Evolutionary conservation across 2,888 invertebrate genomes (phyloP), one percentile per base, ranked within the genome.

Genomic region (Trachelus tabidus): DNA sequence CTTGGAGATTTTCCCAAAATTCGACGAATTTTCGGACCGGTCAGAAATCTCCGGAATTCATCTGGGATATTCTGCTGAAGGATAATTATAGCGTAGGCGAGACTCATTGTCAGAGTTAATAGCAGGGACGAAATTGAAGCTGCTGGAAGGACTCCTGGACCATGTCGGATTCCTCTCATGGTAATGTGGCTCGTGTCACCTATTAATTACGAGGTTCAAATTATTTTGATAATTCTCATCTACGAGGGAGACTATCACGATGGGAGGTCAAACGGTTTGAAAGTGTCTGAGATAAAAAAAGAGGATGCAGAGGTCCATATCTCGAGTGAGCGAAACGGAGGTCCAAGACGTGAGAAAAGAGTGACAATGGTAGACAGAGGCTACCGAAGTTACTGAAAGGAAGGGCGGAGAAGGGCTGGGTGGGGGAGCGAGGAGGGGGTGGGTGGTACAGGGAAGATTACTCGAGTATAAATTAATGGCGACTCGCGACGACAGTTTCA

Each of bases 401-500:
- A 73, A 77, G 68, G 77, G 68, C 40, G 80, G 69, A 76, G 77
- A 76, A 75, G 11, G 30, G 35, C 40, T 68, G 68, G 73, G 23
- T 9, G 73, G 34, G 30, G 77, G 35, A 79, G 73, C 12, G 15
- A 30, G 34, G 35, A 68, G 30, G 30, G 37, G 12, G 23, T 15
- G 30, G 71, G 12, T 23, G 34, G 40, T 35, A 75, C 37, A 76
- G 71, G 34, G 35, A 37, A 69, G 69, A 83, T 82, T 81, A 81
- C 80, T 75, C 79, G 80, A 34, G 75, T 74, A 79, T 79, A 76
- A 80, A 78, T 81, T 81, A 79, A 73, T 79, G 75, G 40, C 79
- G 73, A 23, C 75, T 73, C 75, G 77, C 76, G 77, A 78, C 73
- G 75, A 37, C 75, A 76, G 81, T 82, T 82, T 82, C 80, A 85